These are phyloP conservation scores for Chaetodon auriga DNA, from an alignment of 2,113 vertebrate genomes.

Conservation along the genomic window DNA sequence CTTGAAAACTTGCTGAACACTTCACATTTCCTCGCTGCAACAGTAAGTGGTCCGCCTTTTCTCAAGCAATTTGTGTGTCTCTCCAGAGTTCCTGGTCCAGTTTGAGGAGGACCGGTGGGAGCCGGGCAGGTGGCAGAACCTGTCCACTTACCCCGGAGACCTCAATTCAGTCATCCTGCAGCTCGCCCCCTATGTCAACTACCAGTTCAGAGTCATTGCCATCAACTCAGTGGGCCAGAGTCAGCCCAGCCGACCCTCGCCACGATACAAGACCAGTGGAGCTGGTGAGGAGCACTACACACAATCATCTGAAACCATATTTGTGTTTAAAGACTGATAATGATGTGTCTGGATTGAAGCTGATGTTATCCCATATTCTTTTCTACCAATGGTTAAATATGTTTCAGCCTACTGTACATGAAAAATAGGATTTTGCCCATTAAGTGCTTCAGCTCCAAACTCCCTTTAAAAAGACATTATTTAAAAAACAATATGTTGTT, in stretches of 20 bases:
- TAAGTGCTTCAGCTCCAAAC: background rate
- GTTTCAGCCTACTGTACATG: background rate
- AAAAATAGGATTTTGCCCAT: background rate
- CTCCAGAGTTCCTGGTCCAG: conserved; percentile 91
- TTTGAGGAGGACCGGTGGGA: conserved; percentile 93
- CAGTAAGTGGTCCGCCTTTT: background rate
- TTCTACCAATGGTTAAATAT: background rate
- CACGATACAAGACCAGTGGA: conserved; percentile 92
- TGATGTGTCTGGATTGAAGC: background rate
- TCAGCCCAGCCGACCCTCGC: conserved; percentile 89
- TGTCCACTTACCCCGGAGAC: conserved; percentile 89
- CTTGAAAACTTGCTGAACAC: background rate
- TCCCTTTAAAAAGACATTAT: background rate
- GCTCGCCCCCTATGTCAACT: conserved; percentile 94
- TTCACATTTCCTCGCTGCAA: background rate
- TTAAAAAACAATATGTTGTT: background rate
- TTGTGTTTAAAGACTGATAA: background rate
- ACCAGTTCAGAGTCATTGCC: conserved; percentile 95
- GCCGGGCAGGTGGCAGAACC: conserved; percentile 90
- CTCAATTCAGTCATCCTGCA: conserved; percentile 91
- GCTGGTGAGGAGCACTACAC: conserved; percentile 83
- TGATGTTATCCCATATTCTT: background rate
- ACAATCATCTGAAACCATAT: background rate
- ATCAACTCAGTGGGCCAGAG: conserved; percentile 94
- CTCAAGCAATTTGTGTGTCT: background rate